Evolutionary conservation across 2,888 invertebrate genomes (phyloP).

Genomic region (Notodonta ziczac): DNA sequence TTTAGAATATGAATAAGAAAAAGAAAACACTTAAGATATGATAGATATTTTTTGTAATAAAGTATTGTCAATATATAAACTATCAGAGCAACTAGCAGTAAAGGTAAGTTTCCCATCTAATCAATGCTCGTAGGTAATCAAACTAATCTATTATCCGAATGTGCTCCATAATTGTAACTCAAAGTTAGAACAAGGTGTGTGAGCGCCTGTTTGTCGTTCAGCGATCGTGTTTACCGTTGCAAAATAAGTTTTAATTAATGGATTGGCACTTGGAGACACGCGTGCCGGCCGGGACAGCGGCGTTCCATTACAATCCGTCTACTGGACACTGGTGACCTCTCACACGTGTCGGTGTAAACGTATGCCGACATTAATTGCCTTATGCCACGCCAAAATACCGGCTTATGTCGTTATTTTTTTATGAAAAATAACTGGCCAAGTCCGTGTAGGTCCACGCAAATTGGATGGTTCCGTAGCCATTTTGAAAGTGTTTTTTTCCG

Average conservation of each 20-base stretch:
- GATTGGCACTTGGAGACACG: constrained; percentile 80
- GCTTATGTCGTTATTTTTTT: constrained; percentile 24
- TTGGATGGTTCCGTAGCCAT: too few relatives aligned
- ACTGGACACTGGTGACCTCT: constrained; percentile 52
- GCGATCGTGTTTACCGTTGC: constrained; percentile 69
- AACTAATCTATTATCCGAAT: constrained; percentile 62
- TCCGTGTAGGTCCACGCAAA: too few relatives aligned
- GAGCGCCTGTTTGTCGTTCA: constrained; percentile 62
- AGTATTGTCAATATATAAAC: too few relatives aligned
- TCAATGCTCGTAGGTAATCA: constrained; percentile 54
- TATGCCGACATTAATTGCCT: constrained; percentile 34
- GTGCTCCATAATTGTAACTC: constrained; percentile 65
- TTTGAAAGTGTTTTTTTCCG: too few relatives aligned
- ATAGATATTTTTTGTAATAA: too few relatives aligned
- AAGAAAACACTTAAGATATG: too few relatives aligned
- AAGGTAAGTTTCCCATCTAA: constrained; percentile 27
- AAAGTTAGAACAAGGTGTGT: constrained; percentile 63
- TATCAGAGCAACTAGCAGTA: neutral
- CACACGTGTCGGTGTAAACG: constrained; percentile 35
- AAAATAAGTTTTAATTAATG: constrained; percentile 85
- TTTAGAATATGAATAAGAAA: too few relatives aligned
- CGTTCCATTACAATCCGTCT: constrained; percentile 59
- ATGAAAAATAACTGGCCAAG: constrained; percentile 3
- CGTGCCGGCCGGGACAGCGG: constrained; percentile 48
- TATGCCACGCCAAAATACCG: constrained; percentile 13